Percentiles rank a stretch among this genome's conserved stretches.
Evolutionary conservation across 2,113 vertebrate genomes (phyloP).

Genomic region (Corythoichthys haematopterus): DNA sequence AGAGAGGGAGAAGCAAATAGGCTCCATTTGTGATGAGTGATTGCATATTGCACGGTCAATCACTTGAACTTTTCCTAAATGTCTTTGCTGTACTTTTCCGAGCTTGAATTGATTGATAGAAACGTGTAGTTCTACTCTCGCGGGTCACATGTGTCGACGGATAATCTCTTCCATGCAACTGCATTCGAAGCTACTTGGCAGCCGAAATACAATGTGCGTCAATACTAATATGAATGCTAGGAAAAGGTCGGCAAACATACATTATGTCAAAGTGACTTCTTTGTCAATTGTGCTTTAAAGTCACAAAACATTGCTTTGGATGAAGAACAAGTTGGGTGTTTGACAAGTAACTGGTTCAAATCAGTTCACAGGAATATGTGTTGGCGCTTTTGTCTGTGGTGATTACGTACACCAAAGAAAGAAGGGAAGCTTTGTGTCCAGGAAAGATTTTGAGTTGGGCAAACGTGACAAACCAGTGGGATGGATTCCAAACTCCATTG

Average conservation of each 20-base stretch:
- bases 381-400: background rate
- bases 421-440: background rate
- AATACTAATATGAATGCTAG: background rate
- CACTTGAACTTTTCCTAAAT: slow-evolving; percentile 9
- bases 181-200: background rate
- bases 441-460: background rate
- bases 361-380: background rate
- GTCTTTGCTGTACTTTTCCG: slow-evolving; percentile 9
- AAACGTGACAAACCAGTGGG: too few species aligned
- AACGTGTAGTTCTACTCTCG: slow-evolving; percentile 4
- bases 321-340: background rate
- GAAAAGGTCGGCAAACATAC: slow-evolving; percentile 1
- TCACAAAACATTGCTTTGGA: background rate
- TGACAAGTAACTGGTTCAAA: too few species aligned
- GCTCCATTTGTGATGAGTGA: slow-evolving; percentile 41
- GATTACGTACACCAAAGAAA: background rate
- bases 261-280: background rate
- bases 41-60: slow-evolving; percentile 44
- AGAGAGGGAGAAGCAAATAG: slow-evolving; percentile 28
- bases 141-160: slow-evolving; percentile 3
- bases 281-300: background rate
- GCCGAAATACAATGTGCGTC: background rate
- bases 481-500: too few species aligned
- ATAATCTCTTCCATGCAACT: slow-evolving; percentile 18
- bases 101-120: slow-evolving; percentile 10